Evolutionary conservation across 2,113 vertebrate species (phyloP), one percentile per base, ranked within the genome.

Genomic region (Gymnarchus niloticus): DNA sequence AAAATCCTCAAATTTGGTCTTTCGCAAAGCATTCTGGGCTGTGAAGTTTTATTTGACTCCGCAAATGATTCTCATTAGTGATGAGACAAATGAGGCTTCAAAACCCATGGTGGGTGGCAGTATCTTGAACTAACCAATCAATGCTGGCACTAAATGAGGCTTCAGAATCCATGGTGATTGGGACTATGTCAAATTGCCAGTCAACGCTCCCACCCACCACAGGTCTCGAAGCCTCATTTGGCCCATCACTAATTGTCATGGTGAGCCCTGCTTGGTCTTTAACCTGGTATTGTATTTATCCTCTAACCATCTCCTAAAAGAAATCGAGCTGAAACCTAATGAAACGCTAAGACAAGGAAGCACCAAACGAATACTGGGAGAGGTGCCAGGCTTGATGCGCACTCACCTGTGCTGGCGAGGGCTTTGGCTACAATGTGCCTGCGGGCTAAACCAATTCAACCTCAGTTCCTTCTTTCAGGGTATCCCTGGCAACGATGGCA

Each of bases 401-500:
- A 88, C 83, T 86, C 86, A 87, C 87, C 82, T 48, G 51, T 87
- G 90, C 91, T 92, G 93, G 90, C 92, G 87, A 91, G 87, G 91
- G 91, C 91, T 91, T 90, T 91, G 91, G 90, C 90, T 90, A 88
- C 86, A 86, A 89, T 87, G 88, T 7, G 82, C 91, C 87, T 90
- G 88, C 91, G 88, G 90, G 88, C 89, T 92, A 87, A 89, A 90
- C 85, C 88, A 91, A 92, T 94, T 95, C 92, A 95, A 95, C 91
- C 92, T 91, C 92, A 92, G 89, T 88, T 94, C 93, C 94, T 92
- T 94, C 92, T 95, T 89, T 91, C 95, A 99, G 98, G 98, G 98
- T 92, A 91, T 96, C 88, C 97, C 97, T 84, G 98, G 98, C 91
- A 95, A 95, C 90, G 97, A 98, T 33, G 97, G 98, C 87, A 87